Base-by-base conservation (phyloP, 2,113 vertebrate genomes). In the Oophaga pumilio region DNA sequence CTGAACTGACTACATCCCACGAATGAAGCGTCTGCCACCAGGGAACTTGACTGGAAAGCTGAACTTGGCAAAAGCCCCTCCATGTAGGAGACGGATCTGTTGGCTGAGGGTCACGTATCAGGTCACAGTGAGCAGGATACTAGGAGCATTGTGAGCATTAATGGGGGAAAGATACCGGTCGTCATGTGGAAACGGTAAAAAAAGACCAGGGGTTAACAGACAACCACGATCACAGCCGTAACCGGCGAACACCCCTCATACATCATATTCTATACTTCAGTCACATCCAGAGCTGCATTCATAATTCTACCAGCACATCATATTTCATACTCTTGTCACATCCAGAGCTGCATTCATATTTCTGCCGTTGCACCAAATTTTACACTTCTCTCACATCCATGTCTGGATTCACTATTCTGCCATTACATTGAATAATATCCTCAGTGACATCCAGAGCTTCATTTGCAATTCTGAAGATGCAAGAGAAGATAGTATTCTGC, bases 41-140 rank as follows among this genome's bases (percentile, higher is more conserved):
- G 56, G 43, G 20, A 10, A 52, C n/a, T 14, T 4, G 22, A 1
- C 57, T 77, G 66, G 77, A 62, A 43, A 82, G 85, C 60, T 57
- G 22, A 87, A 87, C 57, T 85, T 85, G 84, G 77, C 85, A 76
- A n/a, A 22, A 13, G n/a, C 26, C 33, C 18, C 7, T 77, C 22
- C 49, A n/a, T 24, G 22, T 77, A 24, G 53, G 49, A 76, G 76
- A 77, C 12, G 26, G 57, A 62, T 22, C n/a, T 33, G 57, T 49
- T 82, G 79, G 43, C 43, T 59, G 78, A 60, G 43, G 28, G 17
- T 60, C 28, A 57, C 78, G 20, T 50, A 76, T 50, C 50, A 82
- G 50, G 82, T 56, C n/a, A 8, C 33, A 43, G 52, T 4, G 50
- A 59, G 78, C 20, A 18, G 33, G 85, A 87, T 60, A 87, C 52